These are phyloP conservation scores for Rhagonycha lutea DNA, from an alignment of 2,888 invertebrate genomes.

Conservation along the genomic window DNA sequence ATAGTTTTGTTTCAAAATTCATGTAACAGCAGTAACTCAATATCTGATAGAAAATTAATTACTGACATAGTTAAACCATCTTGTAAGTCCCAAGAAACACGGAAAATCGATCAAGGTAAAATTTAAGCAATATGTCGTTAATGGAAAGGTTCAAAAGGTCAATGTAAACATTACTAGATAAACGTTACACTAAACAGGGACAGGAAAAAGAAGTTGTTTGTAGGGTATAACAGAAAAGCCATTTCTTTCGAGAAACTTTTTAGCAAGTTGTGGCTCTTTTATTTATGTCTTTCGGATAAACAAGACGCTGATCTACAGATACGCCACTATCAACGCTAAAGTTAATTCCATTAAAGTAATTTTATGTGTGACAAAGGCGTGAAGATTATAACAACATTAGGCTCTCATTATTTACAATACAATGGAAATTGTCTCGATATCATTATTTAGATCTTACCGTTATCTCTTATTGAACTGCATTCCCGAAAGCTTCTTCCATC, in stretches of 20 bases:
- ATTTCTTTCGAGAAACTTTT: conserved; percentile 3
- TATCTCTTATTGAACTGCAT: not conserved
- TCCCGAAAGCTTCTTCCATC: not conserved
- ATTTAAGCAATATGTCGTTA: conserved; percentile 2
- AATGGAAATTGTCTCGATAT: not conserved
- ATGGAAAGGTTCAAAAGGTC: conserved; percentile 9
- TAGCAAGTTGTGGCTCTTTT: conserved; percentile 5
- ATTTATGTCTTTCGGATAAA: conserved; percentile 13
- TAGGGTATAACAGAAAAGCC: conserved; percentile 1
- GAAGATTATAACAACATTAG: not conserved
- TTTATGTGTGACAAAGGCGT: conserved; percentile 1
- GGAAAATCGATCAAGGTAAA: conserved; percentile 7
- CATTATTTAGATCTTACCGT: not conserved
- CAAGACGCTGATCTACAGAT: conserved; percentile 7
- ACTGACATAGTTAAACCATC: not conserved
- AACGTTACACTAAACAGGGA: not conserved
- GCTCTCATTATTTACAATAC: not conserved
- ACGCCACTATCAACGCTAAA: not conserved
- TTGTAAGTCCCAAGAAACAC: not conserved
- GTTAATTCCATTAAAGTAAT: conserved; percentile 17
- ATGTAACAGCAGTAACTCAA: not conserved
- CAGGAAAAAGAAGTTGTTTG: conserved; percentile 2
- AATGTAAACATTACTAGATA: conserved; percentile 9
- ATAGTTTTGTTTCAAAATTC: not conserved
- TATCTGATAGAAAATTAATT: not conserved